Evolutionary conservation across 2,888 invertebrate genomes (phyloP).

Genomic region (Selenia dentaria): DNA sequence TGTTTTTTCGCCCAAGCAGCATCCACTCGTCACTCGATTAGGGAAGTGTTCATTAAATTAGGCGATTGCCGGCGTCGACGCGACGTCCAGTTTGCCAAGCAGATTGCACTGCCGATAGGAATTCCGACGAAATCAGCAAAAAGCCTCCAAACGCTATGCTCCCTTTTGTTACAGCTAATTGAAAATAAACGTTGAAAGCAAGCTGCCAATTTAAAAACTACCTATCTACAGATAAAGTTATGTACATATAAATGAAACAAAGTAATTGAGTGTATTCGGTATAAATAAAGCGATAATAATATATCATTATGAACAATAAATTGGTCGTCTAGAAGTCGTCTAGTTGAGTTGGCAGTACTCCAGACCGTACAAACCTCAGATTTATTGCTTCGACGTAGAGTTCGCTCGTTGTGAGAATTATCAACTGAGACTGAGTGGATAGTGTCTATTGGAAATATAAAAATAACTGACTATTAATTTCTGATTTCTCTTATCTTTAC

Average conservation of each 20-base stretch:
- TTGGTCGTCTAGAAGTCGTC: conserved; percentile 32
- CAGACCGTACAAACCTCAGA: conserved; percentile 32
- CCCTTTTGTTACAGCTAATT: conserved; percentile 45
- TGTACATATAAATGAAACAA: too few relatives aligned
- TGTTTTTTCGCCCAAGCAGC: conserved; percentile 57
- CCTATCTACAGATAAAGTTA: not conserved
- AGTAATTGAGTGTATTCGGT: not conserved
- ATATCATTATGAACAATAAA: conserved; percentile 32
- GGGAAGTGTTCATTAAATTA: conserved; percentile 78
- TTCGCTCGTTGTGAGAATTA: conserved; percentile 16
- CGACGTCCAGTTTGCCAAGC: conserved; percentile 64
- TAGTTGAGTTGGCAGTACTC: conserved; percentile 40
- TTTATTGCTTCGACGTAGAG: conserved; percentile 30
- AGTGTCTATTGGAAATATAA: not conserved
- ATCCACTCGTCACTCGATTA: conserved; percentile 71
- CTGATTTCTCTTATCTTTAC: too few relatives aligned
- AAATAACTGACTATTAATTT: too few relatives aligned
- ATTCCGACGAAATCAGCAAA: conserved; percentile 58
- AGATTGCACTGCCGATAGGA: conserved; percentile 63
- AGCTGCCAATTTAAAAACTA: conserved; percentile 23
- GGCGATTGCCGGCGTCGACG: conserved; percentile 66
- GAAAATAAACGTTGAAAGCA: conserved; percentile 49
- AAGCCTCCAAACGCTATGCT: conserved; percentile 33
- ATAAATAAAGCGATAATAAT: conserved; percentile 24
- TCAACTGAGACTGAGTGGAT: conserved; percentile 6